Evolutionary conservation across 2,888 invertebrate genomes (phyloP).

Genomic region (Lepidochitona cinerea): DNA sequence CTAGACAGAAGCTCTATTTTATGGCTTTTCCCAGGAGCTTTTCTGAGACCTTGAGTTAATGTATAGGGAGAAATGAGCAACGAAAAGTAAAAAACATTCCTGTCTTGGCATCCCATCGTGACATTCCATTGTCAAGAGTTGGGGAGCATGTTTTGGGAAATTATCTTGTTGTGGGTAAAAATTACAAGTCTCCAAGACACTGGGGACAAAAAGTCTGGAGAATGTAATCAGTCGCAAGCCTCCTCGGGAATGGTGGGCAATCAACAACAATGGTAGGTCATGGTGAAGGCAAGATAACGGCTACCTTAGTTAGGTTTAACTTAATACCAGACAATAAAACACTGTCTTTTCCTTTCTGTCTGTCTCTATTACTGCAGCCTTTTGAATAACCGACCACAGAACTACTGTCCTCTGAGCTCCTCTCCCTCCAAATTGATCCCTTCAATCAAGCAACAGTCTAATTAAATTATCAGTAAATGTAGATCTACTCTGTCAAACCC

Average conservation of each 20-base stretch:
- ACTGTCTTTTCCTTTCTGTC: neutral
- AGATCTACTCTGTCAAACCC: no score
- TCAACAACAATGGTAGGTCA: neutral
- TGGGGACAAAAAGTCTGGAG: slow-evolving; percentile 2
- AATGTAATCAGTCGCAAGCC: neutral
- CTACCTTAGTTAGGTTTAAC: neutral
- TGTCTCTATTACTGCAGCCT: no score
- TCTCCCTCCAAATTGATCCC: no score
- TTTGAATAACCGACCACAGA: no score
- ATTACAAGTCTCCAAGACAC: neutral
- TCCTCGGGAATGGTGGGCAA: neutral
- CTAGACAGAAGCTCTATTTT: neutral
- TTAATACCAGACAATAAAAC: neutral
- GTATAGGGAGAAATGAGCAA: neutral
- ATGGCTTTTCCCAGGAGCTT: neutral
- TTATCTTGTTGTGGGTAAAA: neutral
- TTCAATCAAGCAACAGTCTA: no score
- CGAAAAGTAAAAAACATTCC: neutral
- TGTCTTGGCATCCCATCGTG: neutral
- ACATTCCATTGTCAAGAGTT: neutral
- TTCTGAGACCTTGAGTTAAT: neutral
- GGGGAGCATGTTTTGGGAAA: neutral
- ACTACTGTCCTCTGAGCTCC: no score
- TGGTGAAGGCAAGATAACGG: neutral
- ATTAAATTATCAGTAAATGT: no score